Evolutionary conservation across 2,888 invertebrate species (phyloP).

Genomic region (Diadromus collaris): DNA sequence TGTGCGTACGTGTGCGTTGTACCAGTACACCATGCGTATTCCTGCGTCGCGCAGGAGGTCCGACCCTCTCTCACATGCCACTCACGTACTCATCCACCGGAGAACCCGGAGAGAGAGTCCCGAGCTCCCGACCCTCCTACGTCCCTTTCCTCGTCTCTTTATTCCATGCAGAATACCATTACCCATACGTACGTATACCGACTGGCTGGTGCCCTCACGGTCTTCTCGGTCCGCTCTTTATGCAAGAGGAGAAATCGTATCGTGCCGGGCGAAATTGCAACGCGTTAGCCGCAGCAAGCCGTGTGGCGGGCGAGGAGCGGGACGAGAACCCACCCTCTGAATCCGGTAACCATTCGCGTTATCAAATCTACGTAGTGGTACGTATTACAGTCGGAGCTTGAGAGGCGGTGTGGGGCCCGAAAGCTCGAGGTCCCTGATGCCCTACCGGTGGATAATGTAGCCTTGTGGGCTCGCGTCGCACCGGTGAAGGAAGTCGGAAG

Average conservation of each 20-base stretch:
- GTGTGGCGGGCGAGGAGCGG: not conserved
- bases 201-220: constrained; percentile 44
- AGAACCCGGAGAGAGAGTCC: constrained; percentile 80
- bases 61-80: constrained; percentile 75
- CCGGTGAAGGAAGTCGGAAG: constrained; percentile 60
- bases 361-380: constrained; percentile 76
- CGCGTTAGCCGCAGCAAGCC: constrained; percentile 72
- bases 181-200: constrained; percentile 15
- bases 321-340: constrained; percentile 63
- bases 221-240: constrained; percentile 54
- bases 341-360: constrained; percentile 79
- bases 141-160: constrained; percentile 45
- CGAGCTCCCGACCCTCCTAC: constrained; percentile 52
- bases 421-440: constrained; percentile 22
- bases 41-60: constrained; percentile 60
- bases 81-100: constrained; percentile 79
- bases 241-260: constrained; percentile 33
- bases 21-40: not conserved
- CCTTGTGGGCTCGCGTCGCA: constrained; percentile 40
- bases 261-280: constrained; percentile 75
- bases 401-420: constrained; percentile 22
- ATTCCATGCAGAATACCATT: constrained; percentile 31
- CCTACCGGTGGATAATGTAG: constrained; percentile 7
- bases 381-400: constrained; percentile 62
- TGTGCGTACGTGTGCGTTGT: constrained; percentile 36